Percentiles rank a stretch among this genome's conserved stretches.
Evolutionary conservation across 2,113 vertebrate genomes (phyloP).

Genomic region (Tetraodon nigroviridis): DNA sequence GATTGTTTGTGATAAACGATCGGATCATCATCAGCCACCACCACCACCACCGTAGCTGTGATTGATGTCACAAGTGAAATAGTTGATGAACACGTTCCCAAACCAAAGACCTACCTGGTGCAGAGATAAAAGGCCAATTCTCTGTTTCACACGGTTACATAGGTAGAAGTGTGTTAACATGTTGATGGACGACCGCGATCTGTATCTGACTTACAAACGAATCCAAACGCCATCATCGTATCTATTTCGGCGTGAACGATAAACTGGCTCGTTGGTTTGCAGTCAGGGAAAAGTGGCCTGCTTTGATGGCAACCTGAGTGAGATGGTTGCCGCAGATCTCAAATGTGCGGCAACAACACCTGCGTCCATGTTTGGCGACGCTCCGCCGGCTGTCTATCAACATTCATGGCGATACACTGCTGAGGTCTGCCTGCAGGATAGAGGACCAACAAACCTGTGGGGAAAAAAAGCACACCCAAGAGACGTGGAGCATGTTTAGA

Average conservation of each 20-base stretch:
- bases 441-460: slow-evolving; percentile 49
- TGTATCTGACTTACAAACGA: slow-evolving; percentile 56
- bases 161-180: slow-evolving; percentile 39
- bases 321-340: slow-evolving; percentile 41
- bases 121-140: background rate
- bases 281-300: slow-evolving; percentile 23
- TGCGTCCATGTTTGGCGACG: slow-evolving; percentile 66
- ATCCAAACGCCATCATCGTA: slow-evolving; percentile 58
- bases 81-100: slow-evolving; percentile 21
- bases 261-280: slow-evolving; percentile 43
- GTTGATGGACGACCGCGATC: slow-evolving; percentile 44
- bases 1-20: slow-evolving; percentile 33
- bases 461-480: background rate
- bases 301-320: slow-evolving; percentile 58
- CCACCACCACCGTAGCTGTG: slow-evolving; percentile 47
- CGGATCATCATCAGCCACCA: slow-evolving; percentile 24
- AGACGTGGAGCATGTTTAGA: slow-evolving; percentile 4
- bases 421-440: slow-evolving; percentile 49
- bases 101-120: slow-evolving; percentile 14
- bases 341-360: slow-evolving; percentile 56
- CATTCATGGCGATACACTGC: slow-evolving; percentile 48
- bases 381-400: slow-evolving; percentile 54
- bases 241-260: slow-evolving; percentile 57
- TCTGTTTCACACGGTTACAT: slow-evolving; percentile 31
- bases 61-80: slow-evolving; percentile 39